Evolutionary conservation across 2,113 vertebrate genomes (phyloP).

Genomic region (Emydura subglobosa): DNA sequence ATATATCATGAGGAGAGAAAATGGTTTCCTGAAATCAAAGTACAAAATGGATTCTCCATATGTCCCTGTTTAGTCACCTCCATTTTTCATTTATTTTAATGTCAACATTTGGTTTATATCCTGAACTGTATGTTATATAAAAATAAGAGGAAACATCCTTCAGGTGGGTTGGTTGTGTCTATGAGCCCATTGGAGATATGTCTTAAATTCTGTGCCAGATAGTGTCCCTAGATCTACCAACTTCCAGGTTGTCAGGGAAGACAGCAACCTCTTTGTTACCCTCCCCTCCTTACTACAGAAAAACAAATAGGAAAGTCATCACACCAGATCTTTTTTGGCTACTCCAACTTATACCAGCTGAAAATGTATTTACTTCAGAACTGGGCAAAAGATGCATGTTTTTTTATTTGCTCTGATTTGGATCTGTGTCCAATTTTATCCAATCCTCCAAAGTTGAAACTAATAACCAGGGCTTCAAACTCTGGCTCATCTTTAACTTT

Average conservation of each 20-base stretch:
- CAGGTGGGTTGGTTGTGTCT: not conserved
- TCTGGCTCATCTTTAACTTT: not conserved
- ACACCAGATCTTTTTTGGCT: fast-evolving
- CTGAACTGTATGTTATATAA: not conserved
- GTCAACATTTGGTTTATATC: not conserved
- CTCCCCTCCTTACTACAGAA: not conserved
- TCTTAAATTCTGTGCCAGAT: not conserved
- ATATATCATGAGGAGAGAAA: not conserved
- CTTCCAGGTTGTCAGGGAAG: not conserved
- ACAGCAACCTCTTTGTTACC: not conserved
- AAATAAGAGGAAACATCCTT: not conserved
- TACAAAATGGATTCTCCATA: too few species aligned
- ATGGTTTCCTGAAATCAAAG: not conserved
- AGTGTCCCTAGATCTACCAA: not conserved
- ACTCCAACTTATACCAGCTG: not conserved
- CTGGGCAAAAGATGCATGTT: not conserved
- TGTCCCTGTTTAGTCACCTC: not conserved
- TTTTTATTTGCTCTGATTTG: not conserved
- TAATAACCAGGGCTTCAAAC: not conserved
- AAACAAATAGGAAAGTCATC: not conserved
- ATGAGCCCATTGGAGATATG: not conserved
- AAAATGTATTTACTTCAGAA: not conserved
- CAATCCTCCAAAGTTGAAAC: not conserved
- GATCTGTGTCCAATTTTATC: not conserved
- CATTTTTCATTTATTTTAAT: not conserved